phyloP scores from a whole-genome alignment of 2,888 invertebrate species.

The Mythimna lalbum region DNA sequence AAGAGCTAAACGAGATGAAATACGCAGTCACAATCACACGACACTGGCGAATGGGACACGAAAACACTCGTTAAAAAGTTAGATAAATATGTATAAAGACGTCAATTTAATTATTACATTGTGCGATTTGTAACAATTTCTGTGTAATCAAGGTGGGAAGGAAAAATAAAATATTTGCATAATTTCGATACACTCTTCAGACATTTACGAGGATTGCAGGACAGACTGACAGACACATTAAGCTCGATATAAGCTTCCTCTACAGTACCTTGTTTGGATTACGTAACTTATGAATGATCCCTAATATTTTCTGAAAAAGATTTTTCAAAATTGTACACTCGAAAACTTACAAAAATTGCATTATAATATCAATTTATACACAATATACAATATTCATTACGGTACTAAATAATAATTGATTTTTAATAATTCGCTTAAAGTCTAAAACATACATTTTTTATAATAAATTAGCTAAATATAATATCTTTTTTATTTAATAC shows the following conservation, averaged over 20 bases:
- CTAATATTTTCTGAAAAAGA: conserved; percentile 18
- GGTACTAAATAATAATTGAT: conserved; percentile 59
- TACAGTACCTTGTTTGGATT: not conserved
- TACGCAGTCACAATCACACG: too few relatives aligned
- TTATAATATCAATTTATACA: conserved; percentile 38
- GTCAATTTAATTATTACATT: not conserved
- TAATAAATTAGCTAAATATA: conserved; percentile 50
- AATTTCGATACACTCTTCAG: not conserved
- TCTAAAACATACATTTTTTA: conserved; percentile 47
- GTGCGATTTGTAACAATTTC: conserved; percentile 11
- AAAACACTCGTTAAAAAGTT: too few relatives aligned
- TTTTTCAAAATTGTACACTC: conserved; percentile 36
- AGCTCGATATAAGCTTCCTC: not conserved
- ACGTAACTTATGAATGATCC: conserved; percentile 18
- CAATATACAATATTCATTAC: conserved; percentile 40
- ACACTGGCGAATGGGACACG: too few relatives aligned
- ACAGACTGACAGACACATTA: not conserved
- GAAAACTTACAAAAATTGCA: conserved; percentile 31
- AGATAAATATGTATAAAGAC: too few relatives aligned
- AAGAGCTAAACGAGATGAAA: too few relatives aligned
- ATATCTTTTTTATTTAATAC: conserved; percentile 48
- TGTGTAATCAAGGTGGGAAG: too few relatives aligned
- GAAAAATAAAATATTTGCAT: too few relatives aligned
- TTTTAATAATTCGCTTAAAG: conserved; percentile 51
- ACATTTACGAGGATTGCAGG: too few relatives aligned